A percentile compares a stretch with the other conserved stretches of the same genome.
phyloP scores from a whole-genome alignment of 2,888 invertebrate species.

The Chrysomela aeneicollis region DNA sequence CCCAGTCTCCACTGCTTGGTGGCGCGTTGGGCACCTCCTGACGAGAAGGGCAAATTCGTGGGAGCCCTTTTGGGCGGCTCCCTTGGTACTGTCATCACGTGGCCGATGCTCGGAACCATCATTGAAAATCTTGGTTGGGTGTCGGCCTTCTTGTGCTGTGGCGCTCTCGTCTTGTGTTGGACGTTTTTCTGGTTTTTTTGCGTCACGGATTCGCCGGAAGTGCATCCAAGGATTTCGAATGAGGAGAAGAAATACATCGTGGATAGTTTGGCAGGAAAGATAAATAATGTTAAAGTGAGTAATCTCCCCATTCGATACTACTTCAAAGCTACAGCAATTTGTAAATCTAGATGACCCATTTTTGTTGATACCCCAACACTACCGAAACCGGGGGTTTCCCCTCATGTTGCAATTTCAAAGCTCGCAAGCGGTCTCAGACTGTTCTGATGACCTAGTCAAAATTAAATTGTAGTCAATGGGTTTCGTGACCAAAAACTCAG shows the following conservation, averaged over 20 bases:
- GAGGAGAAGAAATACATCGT: slow-evolving; percentile 64
- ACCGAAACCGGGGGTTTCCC: too few relatives aligned
- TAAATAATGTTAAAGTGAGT: slow-evolving; percentile 61
- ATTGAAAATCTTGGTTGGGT: slow-evolving; percentile 57
- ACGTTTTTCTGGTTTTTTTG: slow-evolving; percentile 62
- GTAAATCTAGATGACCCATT: too few relatives aligned
- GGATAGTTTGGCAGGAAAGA: slow-evolving; percentile 58
- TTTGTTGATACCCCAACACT: too few relatives aligned
- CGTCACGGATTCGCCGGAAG: slow-evolving; percentile 64
- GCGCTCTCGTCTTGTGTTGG: slow-evolving; percentile 53
- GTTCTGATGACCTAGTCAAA: too few relatives aligned
- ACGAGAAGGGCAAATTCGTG: slow-evolving; percentile 63
- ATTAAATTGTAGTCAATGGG: too few relatives aligned
- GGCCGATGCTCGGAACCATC: slow-evolving; percentile 56
- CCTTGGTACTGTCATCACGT: slow-evolving; percentile 63
- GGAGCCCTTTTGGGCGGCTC: slow-evolving; percentile 63
- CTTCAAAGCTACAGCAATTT: too few relatives aligned
- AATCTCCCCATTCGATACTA: too few relatives aligned
- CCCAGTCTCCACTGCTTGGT: slow-evolving; percentile 57
- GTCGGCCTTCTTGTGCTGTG: slow-evolving; percentile 57
- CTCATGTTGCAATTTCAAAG: too few relatives aligned
- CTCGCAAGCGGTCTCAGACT: too few relatives aligned
- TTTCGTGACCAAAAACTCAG: too few relatives aligned
- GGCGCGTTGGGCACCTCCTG: slow-evolving; percentile 62
- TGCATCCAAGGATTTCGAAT: slow-evolving; percentile 65